Base-by-base conservation (phyloP, 2,888 invertebrate genomes). In the Chrysotoxum bicinctum region DNA sequence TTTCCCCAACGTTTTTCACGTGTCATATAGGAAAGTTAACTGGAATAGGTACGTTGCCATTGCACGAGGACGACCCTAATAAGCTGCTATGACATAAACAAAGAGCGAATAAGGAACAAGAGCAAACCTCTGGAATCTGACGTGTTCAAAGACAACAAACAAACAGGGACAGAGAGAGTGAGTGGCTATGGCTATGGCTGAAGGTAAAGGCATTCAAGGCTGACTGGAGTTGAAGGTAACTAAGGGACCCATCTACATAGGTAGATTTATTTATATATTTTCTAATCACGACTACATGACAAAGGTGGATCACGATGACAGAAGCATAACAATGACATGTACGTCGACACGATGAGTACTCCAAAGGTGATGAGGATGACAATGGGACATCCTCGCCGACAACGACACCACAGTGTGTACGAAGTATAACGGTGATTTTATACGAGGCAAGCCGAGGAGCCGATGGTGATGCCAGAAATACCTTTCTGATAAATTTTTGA, bases 251-350 rank as follows among this genome's bases (percentile, higher is more conserved):
- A 54, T 52, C 12, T 37, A 37, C 1, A 6, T 40, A 40, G n/a
- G 10, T n/a, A 64, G 43, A 60, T 68, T 76, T 75, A 66, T 80
- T 62, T 72, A 66, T 80, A 66, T 66, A 79, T 76, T 84, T 84
- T 84, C 84, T 84, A 84, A 84, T 84, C 84, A 84, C 58, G 54
- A 50, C 54, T 45, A 84, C 84, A 84, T 76, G 84, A 84, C 84
- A 84, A 84, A 84, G 84, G 84, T 84, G 75, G 84, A 84, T 84
- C 84, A 80, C 45, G 21, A 19, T 80, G 80, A 72, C 75, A 84
- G 58, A 45, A 54, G 75, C 66, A 79, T 79, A 58, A 79, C 66
- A 66, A 48, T 72, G 70, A 16, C 74, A 64, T 73, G 69, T 48
- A 45, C 43, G 19, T 32, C 32, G 23, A 48, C n/a, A 43, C 30